These are phyloP conservation scores for Coreius guichenoti DNA, from an alignment of 2,797 vertebrate genomes.

Conservation along the genomic window DNA sequence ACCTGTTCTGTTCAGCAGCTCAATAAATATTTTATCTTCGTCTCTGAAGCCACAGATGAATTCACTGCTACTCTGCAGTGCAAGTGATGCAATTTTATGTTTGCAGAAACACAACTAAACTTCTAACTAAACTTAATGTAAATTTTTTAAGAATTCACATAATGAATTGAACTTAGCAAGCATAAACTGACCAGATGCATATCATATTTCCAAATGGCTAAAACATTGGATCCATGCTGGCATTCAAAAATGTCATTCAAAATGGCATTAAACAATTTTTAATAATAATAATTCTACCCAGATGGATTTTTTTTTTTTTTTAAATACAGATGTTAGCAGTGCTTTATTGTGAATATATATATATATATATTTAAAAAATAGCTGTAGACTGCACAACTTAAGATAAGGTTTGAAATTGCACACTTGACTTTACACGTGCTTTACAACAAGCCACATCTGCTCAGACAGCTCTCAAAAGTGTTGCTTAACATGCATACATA, in stretches of 20 bases:
- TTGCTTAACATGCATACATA: constrained; percentile 16
- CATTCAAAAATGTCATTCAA: not conserved
- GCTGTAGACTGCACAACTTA: not conserved
- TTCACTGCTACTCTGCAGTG: constrained; percentile 38
- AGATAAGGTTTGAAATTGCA: not conserved
- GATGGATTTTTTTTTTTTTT: not conserved
- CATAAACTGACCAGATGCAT: not conserved
- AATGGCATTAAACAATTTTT: not conserved
- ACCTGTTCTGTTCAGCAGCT: constrained; percentile 49
- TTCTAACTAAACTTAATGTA: constrained; percentile 3
- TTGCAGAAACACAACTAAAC: constrained; percentile 38
- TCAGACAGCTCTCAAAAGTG: not conserved
- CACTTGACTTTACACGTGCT: not conserved
- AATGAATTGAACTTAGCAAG: not conserved
- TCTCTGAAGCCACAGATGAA: constrained; percentile 61
- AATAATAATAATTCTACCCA: not conserved
- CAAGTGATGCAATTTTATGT: constrained; percentile 42
- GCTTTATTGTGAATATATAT: not conserved
- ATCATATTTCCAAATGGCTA: not conserved
- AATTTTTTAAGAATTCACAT: not conserved
- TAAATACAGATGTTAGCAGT: not conserved
- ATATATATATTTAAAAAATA: not conserved
- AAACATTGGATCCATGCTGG: not conserved
- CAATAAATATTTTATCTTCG: constrained; percentile 65
- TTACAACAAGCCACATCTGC: not conserved